Evolutionary conservation across 2,888 invertebrate species (phyloP).

Genomic region (Fragum whitleyi): DNA sequence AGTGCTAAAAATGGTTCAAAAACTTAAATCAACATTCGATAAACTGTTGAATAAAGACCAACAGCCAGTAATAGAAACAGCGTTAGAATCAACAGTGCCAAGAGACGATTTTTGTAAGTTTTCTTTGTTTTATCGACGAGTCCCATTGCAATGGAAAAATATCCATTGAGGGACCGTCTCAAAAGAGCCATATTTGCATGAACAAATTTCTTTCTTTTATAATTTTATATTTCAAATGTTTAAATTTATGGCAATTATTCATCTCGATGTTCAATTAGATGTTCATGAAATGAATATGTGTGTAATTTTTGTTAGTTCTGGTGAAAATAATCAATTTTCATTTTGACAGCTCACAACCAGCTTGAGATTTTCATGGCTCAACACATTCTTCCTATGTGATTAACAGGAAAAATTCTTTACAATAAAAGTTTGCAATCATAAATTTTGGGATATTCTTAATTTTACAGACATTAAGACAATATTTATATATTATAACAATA

Average conservation of each 20-base stretch:
- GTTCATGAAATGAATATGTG: no score
- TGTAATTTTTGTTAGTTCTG: no score
- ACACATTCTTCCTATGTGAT: background rate
- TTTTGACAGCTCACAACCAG: slow-evolving; percentile 2
- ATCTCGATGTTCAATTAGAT: no score
- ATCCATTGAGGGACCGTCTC: slow-evolving; percentile 26
- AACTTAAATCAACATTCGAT: slow-evolving; percentile 57
- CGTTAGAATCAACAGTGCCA: slow-evolving; percentile 54
- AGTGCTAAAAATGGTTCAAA: slow-evolving; percentile 58
- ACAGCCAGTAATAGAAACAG: slow-evolving; percentile 64
- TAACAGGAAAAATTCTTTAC: no score
- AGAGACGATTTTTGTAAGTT: slow-evolving; percentile 59
- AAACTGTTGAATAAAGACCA: slow-evolving; percentile 49
- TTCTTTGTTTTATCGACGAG: slow-evolving; percentile 27
- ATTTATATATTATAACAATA: no score
- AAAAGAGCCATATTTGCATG: background rate
- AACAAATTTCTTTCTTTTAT: background rate
- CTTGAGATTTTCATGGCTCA: background rate
- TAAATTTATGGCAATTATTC: no score
- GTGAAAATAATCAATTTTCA: background rate
- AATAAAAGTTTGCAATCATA: no score
- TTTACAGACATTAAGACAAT: no score
- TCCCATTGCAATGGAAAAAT: no score
- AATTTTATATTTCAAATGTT: no score
- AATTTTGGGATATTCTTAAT: no score